Base-by-base conservation (phyloP, 53 echinoderm and acorn worm genomes). In the Antedon mediterranea region DNA sequence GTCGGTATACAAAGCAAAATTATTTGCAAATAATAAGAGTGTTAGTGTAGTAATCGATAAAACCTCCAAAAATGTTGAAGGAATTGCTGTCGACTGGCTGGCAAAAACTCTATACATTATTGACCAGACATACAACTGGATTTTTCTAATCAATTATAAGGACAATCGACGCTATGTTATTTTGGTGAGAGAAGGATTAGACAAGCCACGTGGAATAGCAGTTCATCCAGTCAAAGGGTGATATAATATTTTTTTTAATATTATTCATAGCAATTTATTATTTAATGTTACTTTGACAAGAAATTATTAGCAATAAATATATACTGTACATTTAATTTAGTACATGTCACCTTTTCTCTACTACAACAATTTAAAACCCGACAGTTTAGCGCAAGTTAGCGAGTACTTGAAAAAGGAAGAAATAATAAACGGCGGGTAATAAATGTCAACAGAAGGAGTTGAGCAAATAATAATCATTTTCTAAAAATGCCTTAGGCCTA, bases 61-160 rank as follows among this genome's bases (percentile, higher is more conserved):
- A 15, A 81, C 86, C 30, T 95, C 97, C 27, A 72, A 73, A 4
- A 43, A 20, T 15, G 90, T 91, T 20, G 43, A 43, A 0, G 95
- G 95, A 15, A 34, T 95, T 1, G 84, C 95, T 0, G 84, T 84
- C 41, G 92, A 95, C 75, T 89, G 89, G 92, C 34, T 92, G 73
- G 80, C 92, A 4, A 83, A 87, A 3, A 89, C 85, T 14, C 82
- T 95, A 42, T 95, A 89, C 31, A 82, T 83, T 78, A 88, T 89
- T 13, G 95, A 95, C 71, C 79, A 79, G 0, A 34, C 83, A 7
- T 95, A 95, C 83, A 92, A 95, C 75, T 91, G 91, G 91, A 95
- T 95, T 57, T 74, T 91, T 33, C 74, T 89, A 30, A 70, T 79
- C 34, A 81, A 87, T 34, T 23, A 57, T 18, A 57, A 57, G 23